phyloP scores from a whole-genome alignment of 2,888 invertebrate genomes.

The Stenodema calcarata region DNA sequence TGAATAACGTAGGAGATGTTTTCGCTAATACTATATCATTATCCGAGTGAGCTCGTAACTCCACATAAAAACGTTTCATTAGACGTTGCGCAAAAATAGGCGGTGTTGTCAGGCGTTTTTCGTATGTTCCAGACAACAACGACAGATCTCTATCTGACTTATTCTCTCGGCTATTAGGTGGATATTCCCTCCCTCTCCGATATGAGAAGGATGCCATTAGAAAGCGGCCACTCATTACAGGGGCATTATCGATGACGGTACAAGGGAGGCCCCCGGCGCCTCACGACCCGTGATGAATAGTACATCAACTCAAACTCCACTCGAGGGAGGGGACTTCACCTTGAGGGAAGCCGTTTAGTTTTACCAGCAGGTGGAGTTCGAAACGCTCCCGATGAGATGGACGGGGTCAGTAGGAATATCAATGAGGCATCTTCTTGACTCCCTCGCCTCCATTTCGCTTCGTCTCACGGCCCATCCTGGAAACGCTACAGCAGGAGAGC shows the following conservation, averaged over 20 bases:
- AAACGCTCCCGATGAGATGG: background rate
- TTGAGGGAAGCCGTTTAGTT: background rate
- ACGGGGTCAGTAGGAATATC: background rate
- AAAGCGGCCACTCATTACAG: conserved; percentile 38
- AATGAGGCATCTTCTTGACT: background rate
- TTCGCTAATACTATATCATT: background rate
- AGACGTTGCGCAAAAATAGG: background rate
- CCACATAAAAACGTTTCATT: background rate
- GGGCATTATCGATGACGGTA: conserved; percentile 33
- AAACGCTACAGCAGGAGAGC: background rate
- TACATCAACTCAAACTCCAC: background rate
- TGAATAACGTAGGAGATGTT: background rate
- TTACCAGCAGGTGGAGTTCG: background rate
- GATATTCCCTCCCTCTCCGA: background rate
- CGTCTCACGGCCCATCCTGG: background rate
- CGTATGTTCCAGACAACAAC: background rate
- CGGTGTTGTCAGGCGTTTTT: background rate
- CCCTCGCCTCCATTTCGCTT: background rate
- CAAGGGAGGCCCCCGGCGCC: conserved; percentile 21
- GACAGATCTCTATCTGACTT: conserved; percentile 3
- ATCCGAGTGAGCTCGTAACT: background rate
- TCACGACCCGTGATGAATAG: conserved; percentile 38
- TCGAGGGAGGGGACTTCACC: background rate
- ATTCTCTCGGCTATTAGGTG: background rate
- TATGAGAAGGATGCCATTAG: conserved; percentile 4